Evolutionary conservation across 2,797 vertebrate genomes (phyloP).

Genomic region (Intellagama lesueurii): DNA sequence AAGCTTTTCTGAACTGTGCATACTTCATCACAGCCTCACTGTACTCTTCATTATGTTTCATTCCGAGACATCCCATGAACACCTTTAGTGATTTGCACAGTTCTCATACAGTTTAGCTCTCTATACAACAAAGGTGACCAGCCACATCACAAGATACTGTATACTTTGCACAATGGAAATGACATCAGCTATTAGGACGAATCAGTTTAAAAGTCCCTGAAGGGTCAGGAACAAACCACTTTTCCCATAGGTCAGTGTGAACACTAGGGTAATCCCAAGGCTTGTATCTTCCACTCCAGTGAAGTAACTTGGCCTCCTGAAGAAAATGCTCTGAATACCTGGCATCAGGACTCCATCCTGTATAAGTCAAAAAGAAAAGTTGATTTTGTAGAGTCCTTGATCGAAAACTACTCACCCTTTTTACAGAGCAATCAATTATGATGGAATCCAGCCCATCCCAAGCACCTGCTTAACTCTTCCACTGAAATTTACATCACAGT

Average conservation of each 20-base stretch:
- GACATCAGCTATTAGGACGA: conserved; percentile 76
- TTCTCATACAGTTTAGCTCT: conserved; percentile 22
- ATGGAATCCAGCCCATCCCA: not conserved
- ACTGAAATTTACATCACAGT: not conserved
- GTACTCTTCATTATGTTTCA: conserved; percentile 31
- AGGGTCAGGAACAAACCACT: conserved; percentile 96
- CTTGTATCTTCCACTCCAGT: conserved; percentile 97
- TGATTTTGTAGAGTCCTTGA: not conserved
- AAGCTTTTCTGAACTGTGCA: not conserved
- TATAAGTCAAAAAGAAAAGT: conserved; percentile 16
- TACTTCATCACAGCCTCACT: not conserved
- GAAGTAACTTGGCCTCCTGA: conserved; percentile 90
- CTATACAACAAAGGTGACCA: not conserved
- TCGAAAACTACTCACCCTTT: not conserved
- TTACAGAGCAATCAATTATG: not conserved
- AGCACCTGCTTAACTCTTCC: not conserved
- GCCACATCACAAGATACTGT: not conserved
- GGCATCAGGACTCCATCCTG: conserved; percentile 93
- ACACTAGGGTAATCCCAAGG: conserved; percentile 92
- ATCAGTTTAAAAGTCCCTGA: conserved; percentile 86
- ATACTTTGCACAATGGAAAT: not conserved
- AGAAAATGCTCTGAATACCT: conserved; percentile 87
- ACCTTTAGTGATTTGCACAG: not conserved
- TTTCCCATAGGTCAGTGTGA: conserved; percentile 92
- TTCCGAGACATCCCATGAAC: conserved; percentile 19